phyloP scores from a whole-genome alignment of 1,140 invertebrate species.

The Cydia fagiglandana region DNA sequence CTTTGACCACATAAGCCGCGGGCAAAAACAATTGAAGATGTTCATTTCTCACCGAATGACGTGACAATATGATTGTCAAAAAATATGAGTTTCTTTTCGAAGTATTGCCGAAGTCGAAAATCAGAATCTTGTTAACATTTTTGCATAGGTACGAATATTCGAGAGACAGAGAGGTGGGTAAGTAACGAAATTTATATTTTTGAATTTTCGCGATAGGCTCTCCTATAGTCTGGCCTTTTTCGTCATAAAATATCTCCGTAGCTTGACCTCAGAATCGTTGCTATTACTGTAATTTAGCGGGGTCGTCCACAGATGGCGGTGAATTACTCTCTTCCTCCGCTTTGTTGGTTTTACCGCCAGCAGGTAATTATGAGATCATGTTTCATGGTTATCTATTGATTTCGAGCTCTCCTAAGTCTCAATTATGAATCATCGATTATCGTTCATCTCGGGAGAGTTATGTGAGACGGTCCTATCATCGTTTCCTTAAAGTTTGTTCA shows the following conservation, averaged over 20 bases:
- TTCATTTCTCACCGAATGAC: conserved; percentile 40
- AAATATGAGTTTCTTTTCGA: conserved; percentile 34
- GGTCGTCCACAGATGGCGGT: conserved; percentile 62
- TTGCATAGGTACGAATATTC: no score
- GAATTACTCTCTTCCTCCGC: conserved; percentile 64
- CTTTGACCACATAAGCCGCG: conserved; percentile 37
- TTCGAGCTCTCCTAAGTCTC: conserved; percentile 63
- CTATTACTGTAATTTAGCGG: conserved; percentile 73
- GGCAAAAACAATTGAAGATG: conserved; percentile 48
- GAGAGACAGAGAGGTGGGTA: no score
- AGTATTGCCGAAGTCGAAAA: no score
- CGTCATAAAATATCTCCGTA: conserved; percentile 65
- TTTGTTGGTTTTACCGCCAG: conserved; percentile 65
- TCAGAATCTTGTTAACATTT: no score
- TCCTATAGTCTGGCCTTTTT: conserved; percentile 49
- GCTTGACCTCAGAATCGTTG: conserved; percentile 70
- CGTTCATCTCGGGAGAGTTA: conserved; percentile 51
- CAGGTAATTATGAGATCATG: conserved; percentile 69
- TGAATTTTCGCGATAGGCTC: no score
- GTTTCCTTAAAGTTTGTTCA: conserved; percentile 50
- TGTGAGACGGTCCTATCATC: conserved; percentile 52
- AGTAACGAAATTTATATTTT: conserved; percentile 28
- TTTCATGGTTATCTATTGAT: conserved; percentile 68
- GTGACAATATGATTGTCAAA: conserved; percentile 54
- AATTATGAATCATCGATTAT: conserved; percentile 68